phyloP scores from a whole-genome alignment of 2,797 vertebrate species.

The Momotus momota region DNA sequence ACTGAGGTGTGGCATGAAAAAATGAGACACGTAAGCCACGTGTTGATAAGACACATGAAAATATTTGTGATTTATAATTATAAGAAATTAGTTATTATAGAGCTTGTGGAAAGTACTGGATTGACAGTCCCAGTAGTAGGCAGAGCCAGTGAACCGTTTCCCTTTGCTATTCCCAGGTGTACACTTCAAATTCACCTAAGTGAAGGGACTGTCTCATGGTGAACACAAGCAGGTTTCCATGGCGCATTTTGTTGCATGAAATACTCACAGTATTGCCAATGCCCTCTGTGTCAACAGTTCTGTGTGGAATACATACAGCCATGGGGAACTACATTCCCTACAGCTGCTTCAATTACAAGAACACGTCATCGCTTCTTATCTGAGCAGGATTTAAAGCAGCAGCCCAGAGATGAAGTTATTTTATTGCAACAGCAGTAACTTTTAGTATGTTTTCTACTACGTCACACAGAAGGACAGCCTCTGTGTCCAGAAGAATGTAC shows the following conservation, averaged over 20 bases:
- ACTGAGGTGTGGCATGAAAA: neutral
- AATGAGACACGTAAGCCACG: neutral
- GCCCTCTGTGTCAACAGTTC: neutral
- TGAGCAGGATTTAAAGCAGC: constrained; percentile 10
- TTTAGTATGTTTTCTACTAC: neutral
- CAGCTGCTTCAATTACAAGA: neutral
- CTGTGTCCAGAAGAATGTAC: neutral
- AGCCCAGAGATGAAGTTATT: neutral
- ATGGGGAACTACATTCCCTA: neutral
- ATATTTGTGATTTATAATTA: neutral
- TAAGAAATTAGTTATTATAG: neutral
- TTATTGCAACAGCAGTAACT: constrained; percentile 32
- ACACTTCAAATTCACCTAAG: neutral
- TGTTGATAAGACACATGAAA: neutral
- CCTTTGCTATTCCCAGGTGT: neutral
- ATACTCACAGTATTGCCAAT: neutral
- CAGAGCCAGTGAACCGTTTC: neutral
- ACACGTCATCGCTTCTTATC: neutral
- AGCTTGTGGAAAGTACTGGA: neutral
- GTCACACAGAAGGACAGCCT: neutral
- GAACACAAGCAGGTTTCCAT: neutral
- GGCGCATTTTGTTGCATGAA: neutral
- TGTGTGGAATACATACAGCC: neutral
- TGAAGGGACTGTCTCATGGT: neutral
- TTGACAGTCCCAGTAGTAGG: neutral